These are phyloP conservation scores for Ptychoptera albimana DNA, from an alignment of 2,888 invertebrate species.

Conservation along the genomic window DNA sequence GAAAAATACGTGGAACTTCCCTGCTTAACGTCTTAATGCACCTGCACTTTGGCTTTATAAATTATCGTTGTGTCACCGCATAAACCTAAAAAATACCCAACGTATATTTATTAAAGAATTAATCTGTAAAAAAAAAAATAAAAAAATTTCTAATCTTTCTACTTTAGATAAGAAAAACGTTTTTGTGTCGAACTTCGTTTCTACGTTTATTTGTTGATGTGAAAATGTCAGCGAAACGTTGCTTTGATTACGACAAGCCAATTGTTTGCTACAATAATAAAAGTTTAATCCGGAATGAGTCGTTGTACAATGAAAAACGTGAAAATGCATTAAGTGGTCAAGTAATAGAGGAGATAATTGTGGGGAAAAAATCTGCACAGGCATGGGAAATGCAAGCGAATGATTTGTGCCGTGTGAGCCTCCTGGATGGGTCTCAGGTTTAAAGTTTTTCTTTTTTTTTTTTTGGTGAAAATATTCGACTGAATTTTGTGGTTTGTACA, in stretches of 20 bases:
- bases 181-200: not conserved
- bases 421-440: constrained; percentile 30
- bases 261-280: constrained; percentile 26
- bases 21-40: too few species aligned
- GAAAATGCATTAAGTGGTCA: constrained; percentile 22
- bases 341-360: constrained; percentile 19
- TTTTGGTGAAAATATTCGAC: not conserved
- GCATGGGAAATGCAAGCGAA: constrained; percentile 30
- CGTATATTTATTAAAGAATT: too few species aligned
- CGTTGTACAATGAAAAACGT: constrained; percentile 24
- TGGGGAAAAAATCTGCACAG: constrained; percentile 27
- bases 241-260: constrained; percentile 19
- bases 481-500: not conserved
- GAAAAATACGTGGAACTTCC: too few species aligned
- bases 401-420: constrained; percentile 30
- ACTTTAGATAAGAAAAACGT: too few species aligned
- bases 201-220: not conserved
- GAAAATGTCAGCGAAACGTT: not conserved
- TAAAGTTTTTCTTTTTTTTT: not conserved
- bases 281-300: constrained; percentile 9
- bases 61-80: too few species aligned
- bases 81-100: too few species aligned
- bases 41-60: too few species aligned
- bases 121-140: too few species aligned
- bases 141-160: too few species aligned